Evolutionary conservation across 2,113 vertebrate species (phyloP), one percentile per base, ranked within the genome.

Genomic region (Hyla sarda): DNA sequence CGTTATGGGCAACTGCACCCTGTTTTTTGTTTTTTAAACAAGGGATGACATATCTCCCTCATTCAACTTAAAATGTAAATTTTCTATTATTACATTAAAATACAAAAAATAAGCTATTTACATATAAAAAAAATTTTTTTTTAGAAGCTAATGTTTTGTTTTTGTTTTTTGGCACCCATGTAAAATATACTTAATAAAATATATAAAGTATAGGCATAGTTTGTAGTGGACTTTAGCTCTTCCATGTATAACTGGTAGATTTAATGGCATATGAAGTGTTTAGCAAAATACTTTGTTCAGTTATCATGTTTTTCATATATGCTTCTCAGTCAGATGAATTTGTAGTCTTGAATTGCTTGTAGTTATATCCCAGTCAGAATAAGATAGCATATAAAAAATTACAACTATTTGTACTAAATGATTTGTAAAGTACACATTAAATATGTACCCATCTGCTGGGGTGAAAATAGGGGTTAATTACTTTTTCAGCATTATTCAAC

Each of bases 351-450:
- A n/a, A n/a, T n/a, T n/a, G n/a, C n/a, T n/a, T n/a, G n/a, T n/a
- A n/a, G n/a, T n/a, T 50, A 37, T 21, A 71, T 21, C 67, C 16
- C 32, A 34, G 65, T 13, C 2, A 28, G 3, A 7, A 69, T 32
- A 71, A 69, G 0, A 9, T 37, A 5, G 17, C 21, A 30, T 21
- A 37, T 71, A 71, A 71, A 37, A 37, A 71, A 32, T 34, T 9
- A 71, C 32, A 81, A 56, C 78, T 25, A 34, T 16, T 34, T n/a
- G 56, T 82, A 88, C 94, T 93, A 97, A 99, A 92, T 99, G 98
- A 94, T 99, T 99, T 93, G 98, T 83, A 65, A 65, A 65, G 28
- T 65, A 28, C 60, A 65, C 60, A 30, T 30, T 30, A 30, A 65
- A 65, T 65, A 30, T 65, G 60, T 12, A 25, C 30, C 60, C 28